Percentiles rank a stretch among this genome's conserved stretches.
Evolutionary conservation across 2,113 vertebrate species (phyloP).

Genomic region (Mus spicilegus): DNA sequence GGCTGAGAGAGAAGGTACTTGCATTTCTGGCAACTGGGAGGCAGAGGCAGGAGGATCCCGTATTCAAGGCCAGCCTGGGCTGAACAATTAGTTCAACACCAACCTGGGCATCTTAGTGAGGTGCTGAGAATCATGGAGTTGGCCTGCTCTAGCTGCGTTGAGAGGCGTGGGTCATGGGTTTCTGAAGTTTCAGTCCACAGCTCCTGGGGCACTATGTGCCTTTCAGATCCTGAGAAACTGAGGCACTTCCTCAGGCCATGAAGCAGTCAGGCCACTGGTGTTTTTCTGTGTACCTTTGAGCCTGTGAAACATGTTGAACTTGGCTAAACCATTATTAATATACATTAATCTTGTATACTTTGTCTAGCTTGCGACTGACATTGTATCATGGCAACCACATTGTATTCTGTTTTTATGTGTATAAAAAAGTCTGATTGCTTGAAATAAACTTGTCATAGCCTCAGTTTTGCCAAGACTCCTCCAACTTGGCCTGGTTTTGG

Average conservation of each 20-base stretch:
- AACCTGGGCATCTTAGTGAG: background rate
- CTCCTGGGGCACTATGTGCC: no score
- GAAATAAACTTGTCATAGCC: background rate
- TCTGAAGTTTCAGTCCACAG: background rate
- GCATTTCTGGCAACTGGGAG: background rate
- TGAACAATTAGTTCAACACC: background rate
- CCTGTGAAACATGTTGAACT: background rate
- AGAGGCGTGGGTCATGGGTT: background rate
- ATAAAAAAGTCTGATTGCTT: background rate
- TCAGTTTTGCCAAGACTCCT: background rate
- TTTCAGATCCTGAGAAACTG: background rate
- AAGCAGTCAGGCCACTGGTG: no score
- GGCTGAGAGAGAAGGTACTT: background rate
- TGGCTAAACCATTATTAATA: background rate
- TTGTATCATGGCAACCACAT: background rate
- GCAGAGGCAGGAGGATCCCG: background rate
- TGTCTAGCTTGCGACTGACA: background rate
- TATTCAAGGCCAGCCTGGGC: background rate
- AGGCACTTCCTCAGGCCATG: background rate
- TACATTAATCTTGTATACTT: background rate
- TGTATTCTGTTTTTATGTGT: background rate
- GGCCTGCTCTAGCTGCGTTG: background rate
- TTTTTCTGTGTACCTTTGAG: background rate
- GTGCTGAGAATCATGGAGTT: background rate
- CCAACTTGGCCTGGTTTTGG: background rate